A percentile compares a stretch with the other conserved stretches of the same genome.
Evolutionary conservation across 2,797 vertebrate genomes (phyloP).

Genomic region (Melanotaenia boesemani): DNA sequence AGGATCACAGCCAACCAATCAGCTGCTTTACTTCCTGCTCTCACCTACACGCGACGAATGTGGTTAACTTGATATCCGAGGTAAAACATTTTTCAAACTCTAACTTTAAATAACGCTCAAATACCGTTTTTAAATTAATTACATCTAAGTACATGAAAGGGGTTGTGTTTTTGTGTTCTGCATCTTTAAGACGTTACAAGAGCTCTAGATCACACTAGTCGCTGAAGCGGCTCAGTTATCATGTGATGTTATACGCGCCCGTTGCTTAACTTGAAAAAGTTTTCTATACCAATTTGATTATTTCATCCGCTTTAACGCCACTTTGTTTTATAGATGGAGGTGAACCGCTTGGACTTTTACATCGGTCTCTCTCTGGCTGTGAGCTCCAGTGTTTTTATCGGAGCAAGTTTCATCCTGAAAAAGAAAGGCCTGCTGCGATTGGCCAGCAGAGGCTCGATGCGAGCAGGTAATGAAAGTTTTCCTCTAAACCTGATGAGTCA

Average conservation of each 20-base stretch:
- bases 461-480: slow-evolving; percentile 82
- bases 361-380: slow-evolving; percentile 85
- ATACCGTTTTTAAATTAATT: neutral
- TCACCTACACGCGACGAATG: slow-evolving; percentile 26
- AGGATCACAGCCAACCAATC: slow-evolving; percentile 49
- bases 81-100: slow-evolving; percentile 19
- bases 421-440: slow-evolving; percentile 89
- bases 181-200: rapidly evolving
- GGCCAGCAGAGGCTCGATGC: slow-evolving; percentile 80
- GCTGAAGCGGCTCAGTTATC: slow-evolving; percentile 13
- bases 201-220: neutral
- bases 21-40: slow-evolving; percentile 21
- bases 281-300: rapidly evolving
- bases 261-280: slow-evolving; percentile 15
- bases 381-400: slow-evolving; percentile 87
- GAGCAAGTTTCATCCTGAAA: slow-evolving; percentile 88
- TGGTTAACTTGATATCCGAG: slow-evolving; percentile 40
- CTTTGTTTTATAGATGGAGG: slow-evolving; percentile 74
- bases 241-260: slow-evolving; percentile 57
- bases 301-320: rapidly evolving
- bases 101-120: neutral
- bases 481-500: neutral
- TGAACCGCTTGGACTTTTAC: slow-evolving; percentile 78
- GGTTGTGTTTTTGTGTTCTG: rapidly evolving
- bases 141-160: neutral